Conservation (phyloP, 2,888 invertebrate genomes). For the Lampropteryx suffumata region DNA sequence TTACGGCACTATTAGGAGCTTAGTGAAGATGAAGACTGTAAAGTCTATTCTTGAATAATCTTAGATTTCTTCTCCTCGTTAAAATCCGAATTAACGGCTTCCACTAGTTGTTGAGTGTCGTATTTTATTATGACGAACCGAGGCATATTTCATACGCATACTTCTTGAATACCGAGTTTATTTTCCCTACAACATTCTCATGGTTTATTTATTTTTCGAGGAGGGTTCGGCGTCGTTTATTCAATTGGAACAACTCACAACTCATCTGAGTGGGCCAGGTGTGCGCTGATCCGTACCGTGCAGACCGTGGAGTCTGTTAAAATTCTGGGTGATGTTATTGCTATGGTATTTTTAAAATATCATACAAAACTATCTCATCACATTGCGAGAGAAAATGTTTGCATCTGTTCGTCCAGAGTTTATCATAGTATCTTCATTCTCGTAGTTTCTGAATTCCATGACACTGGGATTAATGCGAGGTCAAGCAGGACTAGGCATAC, state of each 20-base stretch:
- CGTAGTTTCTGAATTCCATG: too few species aligned
- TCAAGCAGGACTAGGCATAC: too few species aligned
- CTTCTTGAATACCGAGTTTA: too few species aligned
- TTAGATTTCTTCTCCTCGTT: neutral
- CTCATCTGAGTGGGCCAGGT: conserved; percentile 25
- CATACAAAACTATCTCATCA: too few species aligned
- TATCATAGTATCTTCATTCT: too few species aligned
- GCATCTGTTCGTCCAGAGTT: too few species aligned
- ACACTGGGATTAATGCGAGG: too few species aligned
- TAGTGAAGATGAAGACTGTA: too few species aligned
- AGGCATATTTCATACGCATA: neutral
- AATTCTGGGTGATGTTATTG: neutral
- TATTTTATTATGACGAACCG: neutral
- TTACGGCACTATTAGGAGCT: too few species aligned
- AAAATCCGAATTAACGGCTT: neutral
- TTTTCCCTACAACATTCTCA: conserved; percentile 19
- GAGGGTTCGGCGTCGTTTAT: conserved; percentile 25
- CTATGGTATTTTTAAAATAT: too few species aligned
- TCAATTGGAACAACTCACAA: conserved; percentile 26
- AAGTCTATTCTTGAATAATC: too few species aligned
- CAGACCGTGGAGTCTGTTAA: neutral
- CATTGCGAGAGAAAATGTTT: too few species aligned
- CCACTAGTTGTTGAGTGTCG: neutral
- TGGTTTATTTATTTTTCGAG: conserved; percentile 22
- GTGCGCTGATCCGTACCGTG: conserved; percentile 16